Evolutionary conservation across 2,888 invertebrate species (phyloP), one percentile per base, ranked within the genome.

Genomic region (Spicauda simplicius): DNA sequence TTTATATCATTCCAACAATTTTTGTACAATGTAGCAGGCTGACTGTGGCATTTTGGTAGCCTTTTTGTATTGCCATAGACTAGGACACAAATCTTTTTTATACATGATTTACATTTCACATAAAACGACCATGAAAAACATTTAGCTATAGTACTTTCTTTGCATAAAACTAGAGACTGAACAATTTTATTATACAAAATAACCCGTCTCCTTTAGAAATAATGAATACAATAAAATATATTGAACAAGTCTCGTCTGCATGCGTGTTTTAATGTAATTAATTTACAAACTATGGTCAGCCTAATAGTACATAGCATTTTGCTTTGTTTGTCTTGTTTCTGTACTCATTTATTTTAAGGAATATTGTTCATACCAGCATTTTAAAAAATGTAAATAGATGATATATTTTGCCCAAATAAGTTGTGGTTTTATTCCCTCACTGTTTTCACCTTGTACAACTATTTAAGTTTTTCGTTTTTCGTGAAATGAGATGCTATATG

Each of bases 381-480:
- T 90, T 87, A 84, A 87, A 85, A 37, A 85, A 83, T 93, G 92
- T 91, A 92, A 91, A 92, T 92, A 92, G 85, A 90, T 84, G 82
- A 90, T 91, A 91, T 92, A 93, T 93, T 93, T 93, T 93, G 90
- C 90, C 91, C 90, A 89, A 90, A 87, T 87, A 75, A 73, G 56
- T 57, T 72, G 70, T 33, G 33, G 68, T 73, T 75, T 71, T 72
- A 55, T 54, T 54, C 2, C 30, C 14, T 30, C 54, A 25, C 14
- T 20, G 7, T 30, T n/a, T 5, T n/a, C 14, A 5, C 5, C 41
- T 1, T 1, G 5, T 5, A 25, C 5, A 25, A 25, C 25, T 5
- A 5, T 25, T 25, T 25, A 25, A 25, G 2, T 25, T 25, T 25
- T 5, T 25, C 5, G 5, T 25, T 25, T 25, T 25, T 25, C 25